Conservation (phyloP, 2,888 invertebrate species). For the Thera britannica region DNA sequence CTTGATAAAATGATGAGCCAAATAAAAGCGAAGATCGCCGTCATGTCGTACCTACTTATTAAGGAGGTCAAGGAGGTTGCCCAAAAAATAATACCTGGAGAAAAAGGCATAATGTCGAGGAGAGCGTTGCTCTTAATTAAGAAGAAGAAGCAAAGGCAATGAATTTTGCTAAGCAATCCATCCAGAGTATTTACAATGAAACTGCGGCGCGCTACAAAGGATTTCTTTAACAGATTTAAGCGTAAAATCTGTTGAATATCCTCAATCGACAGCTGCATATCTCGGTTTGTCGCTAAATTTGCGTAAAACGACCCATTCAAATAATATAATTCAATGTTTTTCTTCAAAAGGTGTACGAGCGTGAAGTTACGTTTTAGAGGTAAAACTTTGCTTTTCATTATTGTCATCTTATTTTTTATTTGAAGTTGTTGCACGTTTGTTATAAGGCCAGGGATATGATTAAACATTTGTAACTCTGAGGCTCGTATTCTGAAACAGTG, state of each 20-base stretch:
- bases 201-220: conserved; percentile 4
- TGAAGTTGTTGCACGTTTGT: not conserved
- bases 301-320: conserved; percentile 54
- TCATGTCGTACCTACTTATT: too few species aligned
- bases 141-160: too few species aligned
- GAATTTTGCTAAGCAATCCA: not conserved
- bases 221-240: conserved; percentile 13
- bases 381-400: not conserved
- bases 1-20: too few species aligned
- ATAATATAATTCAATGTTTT: conserved; percentile 36
- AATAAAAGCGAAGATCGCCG: too few species aligned
- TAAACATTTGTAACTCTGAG: too few species aligned
- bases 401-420: not conserved
- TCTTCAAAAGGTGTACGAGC: conserved; percentile 51
- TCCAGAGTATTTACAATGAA: not conserved
- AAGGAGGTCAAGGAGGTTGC: too few species aligned
- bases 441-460: too few species aligned
- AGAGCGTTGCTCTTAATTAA: too few species aligned
- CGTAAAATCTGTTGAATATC: conserved; percentile 31
- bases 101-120: too few species aligned
- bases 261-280: conserved; percentile 47
- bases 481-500: too few species aligned
- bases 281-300: conserved; percentile 53
- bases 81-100: too few species aligned
- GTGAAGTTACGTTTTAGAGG: conserved; percentile 43